Evolutionary conservation across 2,888 invertebrate genomes (phyloP), one percentile per base, ranked within the genome.

Genomic region (Epinotia demarniana): DNA sequence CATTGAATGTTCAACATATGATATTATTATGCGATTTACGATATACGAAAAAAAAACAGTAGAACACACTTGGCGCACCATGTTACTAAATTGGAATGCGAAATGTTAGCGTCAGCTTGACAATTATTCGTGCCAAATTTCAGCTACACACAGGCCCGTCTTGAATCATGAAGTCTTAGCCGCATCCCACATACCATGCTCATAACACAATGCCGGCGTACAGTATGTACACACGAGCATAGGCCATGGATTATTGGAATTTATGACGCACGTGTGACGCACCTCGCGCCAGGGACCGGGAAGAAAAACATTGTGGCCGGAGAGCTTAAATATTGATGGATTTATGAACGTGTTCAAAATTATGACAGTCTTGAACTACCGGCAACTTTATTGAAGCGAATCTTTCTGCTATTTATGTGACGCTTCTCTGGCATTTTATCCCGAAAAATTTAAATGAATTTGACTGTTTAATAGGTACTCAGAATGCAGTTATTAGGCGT

Each of bases 311-410:
- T 90, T 90, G 89, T 89, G 90, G 88, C 83, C 86, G 84, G 81
- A 88, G 86, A 92, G 92, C 93, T 93, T 92, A 90, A 90, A 87
- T 89, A 92, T 90, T 93, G 94, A 94, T 91, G 90, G 93, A 94
- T 94, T 93, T 94, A 94, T 93, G 92, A 88, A 88, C 88, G 88
- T 86, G 90, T 90, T 91, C 90, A 90, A 92, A 92, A 91, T 90
- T 91, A 92, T 92, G 92, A 92, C 92, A 91, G 87, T 81, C 80
- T 80, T 81, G 82, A 84, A 84, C 90, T 85, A 90, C 87, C 84
- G 86, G 86, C 85, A 89, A 88, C 89, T 91, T 93, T 91, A 89
- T 92, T 91, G 91, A 92, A 91, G 89, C 89, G 89, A 89, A 89
- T 90, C 89, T 87, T 83, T 84, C 79, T 84, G 82, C 85, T 90